These are phyloP conservation scores for Delia radicum DNA, from an alignment of 1,140 invertebrate species.

Conservation along the genomic window DNA sequence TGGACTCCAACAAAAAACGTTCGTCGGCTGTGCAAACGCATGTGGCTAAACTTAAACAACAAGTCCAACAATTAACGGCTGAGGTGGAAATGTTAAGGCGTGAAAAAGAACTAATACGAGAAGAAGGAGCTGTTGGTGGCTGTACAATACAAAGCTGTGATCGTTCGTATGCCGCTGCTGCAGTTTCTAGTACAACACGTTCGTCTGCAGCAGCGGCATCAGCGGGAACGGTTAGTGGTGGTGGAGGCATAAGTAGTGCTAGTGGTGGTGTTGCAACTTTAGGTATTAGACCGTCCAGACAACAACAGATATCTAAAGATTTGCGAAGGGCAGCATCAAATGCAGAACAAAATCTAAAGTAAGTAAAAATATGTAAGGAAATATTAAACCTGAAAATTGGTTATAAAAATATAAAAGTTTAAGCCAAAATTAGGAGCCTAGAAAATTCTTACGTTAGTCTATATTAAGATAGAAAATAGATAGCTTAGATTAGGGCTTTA, in stretches of 20 bases:
- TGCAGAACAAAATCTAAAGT: conserved; percentile 68
- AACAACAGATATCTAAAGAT: conserved; percentile 56
- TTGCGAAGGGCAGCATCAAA: conserved; percentile 63
- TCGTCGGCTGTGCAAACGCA: conserved; percentile 60
- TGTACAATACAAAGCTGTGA: conserved; percentile 43
- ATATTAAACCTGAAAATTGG: not conserved
- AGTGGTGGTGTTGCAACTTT: not conserved
- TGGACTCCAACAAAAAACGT: conserved; percentile 62
- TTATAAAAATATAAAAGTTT: too few species aligned
- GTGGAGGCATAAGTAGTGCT: conserved; percentile 52
- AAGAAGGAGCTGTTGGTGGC: conserved; percentile 37
- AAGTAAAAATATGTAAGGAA: conserved; percentile 23
- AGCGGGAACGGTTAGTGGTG: conserved; percentile 40
- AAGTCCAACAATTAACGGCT: conserved; percentile 61
- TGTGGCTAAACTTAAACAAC: conserved; percentile 60
- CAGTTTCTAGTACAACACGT: conserved; percentile 34
- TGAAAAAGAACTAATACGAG: conserved; percentile 55
- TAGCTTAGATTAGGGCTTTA: too few species aligned
- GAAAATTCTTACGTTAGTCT: too few species aligned
- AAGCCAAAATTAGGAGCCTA: too few species aligned
- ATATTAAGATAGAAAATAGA: too few species aligned
- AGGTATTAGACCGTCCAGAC: conserved; percentile 38
- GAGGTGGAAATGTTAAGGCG: conserved; percentile 54
- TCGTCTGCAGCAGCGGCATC: conserved; percentile 25
- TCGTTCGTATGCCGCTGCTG: conserved; percentile 16